Evolutionary conservation across 1,140 invertebrate species (phyloP).

Genomic region (Brachionus paranguensis): DNA sequence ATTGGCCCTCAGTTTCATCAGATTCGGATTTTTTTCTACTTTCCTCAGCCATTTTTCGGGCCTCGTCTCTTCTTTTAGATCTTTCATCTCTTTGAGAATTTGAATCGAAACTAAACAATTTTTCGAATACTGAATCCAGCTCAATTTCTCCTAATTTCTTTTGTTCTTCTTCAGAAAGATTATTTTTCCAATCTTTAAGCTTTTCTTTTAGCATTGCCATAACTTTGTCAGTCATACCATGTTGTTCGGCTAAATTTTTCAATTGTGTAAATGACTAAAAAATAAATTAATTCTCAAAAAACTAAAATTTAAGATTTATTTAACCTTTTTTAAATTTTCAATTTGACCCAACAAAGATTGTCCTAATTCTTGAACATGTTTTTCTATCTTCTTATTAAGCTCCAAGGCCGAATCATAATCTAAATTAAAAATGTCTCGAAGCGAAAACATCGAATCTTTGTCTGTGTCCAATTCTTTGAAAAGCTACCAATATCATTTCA

Average conservation of each 20-base stretch:
- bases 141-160: not conserved
- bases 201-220: not conserved
- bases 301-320: not conserved
- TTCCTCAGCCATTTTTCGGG: not conserved
- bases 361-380: not conserved
- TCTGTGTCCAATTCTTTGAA: slow-evolving; percentile 6
- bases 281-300: not conserved
- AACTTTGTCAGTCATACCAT: not conserved
- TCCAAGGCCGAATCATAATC: not conserved
- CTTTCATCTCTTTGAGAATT: not conserved
- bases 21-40: not conserved
- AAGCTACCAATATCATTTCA: not conserved
- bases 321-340: slow-evolving; percentile 18
- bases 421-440: not conserved
- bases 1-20: not conserved
- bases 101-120: not conserved
- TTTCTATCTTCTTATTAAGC: slow-evolving; percentile 1
- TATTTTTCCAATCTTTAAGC: not conserved
- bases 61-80: not conserved
- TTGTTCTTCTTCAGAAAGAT: not conserved
- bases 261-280: not conserved
- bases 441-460: not conserved
- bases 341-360: not conserved
- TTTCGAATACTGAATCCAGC: not conserved
- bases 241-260: slow-evolving; percentile 7